phyloP scores from a whole-genome alignment of 2,113 vertebrate species.

The Pao palembangensis region DNA sequence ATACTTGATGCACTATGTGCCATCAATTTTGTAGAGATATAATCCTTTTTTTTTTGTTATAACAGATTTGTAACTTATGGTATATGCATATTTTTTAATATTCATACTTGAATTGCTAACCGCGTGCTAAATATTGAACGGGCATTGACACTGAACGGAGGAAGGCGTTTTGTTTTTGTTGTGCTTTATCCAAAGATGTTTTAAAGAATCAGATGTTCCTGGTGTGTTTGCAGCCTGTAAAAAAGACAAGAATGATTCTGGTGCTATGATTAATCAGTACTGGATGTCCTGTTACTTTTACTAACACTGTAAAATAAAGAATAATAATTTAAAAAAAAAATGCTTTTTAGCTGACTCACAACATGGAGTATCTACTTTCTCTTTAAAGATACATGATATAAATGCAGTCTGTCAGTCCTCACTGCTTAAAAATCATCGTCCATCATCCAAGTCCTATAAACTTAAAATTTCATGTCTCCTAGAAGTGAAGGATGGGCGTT shows the following conservation, averaged over 20 bases:
- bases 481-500: too few species aligned
- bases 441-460: too few species aligned
- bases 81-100: slow-evolving; percentile 68
- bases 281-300: slow-evolving; percentile 61
- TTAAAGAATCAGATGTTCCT: slow-evolving; percentile 61
- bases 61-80: slow-evolving; percentile 73
- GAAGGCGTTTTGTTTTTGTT: slow-evolving; percentile 56
- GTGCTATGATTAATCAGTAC: slow-evolving; percentile 67
- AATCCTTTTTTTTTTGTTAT: slow-evolving; percentile 59
- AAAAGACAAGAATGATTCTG: slow-evolving; percentile 62
- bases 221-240: slow-evolving; percentile 57
- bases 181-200: slow-evolving; percentile 77
- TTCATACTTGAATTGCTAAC: slow-evolving; percentile 78
- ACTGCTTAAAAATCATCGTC: too few species aligned
- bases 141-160: slow-evolving; percentile 60
- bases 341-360: slow-evolving; percentile 29
- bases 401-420: too few species aligned
- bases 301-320: slow-evolving; percentile 63
- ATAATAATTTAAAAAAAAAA: slow-evolving; percentile 62
- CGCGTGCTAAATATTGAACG: slow-evolving; percentile 60
- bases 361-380: slow-evolving; percentile 1
- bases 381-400: too few species aligned
- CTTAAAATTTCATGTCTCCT: too few species aligned
- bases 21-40: slow-evolving; percentile 71
- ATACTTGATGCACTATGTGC: slow-evolving; percentile 91